These are phyloP conservation scores for Hirtodrosophila cameraria DNA, from an alignment of 2,888 invertebrate genomes.

Conservation along the genomic window DNA sequence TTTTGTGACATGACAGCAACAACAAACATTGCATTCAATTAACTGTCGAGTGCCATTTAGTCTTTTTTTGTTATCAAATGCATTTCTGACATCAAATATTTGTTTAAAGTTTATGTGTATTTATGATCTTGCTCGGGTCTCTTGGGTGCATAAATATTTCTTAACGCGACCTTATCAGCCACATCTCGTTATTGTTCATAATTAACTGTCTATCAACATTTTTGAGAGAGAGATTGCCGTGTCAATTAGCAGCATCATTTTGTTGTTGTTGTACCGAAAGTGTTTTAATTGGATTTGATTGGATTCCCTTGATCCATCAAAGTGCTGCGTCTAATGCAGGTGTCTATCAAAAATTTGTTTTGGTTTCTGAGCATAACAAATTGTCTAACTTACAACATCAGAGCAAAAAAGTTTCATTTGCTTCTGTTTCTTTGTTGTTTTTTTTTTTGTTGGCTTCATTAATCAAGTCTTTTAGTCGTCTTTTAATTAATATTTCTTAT, in stretches of 20 bases:
- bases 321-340: conserved; percentile 17
- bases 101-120: conserved; percentile 8
- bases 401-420: conserved; percentile 6
- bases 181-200: conserved; percentile 18
- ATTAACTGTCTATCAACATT: conserved; percentile 39
- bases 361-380: not conserved
- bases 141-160: conserved; percentile 8
- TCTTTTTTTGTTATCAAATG: conserved; percentile 26
- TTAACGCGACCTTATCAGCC: conserved; percentile 12
- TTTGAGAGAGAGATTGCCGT: conserved; percentile 12
- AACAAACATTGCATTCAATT: conserved; percentile 54
- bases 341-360: conserved; percentile 19
- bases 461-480: conserved; percentile 41
- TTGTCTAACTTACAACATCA: conserved; percentile 11
- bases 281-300: conserved; percentile 22
- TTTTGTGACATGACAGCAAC: conserved; percentile 44
- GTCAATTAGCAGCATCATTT: conserved; percentile 44
- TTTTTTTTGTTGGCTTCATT: too few relatives aligned
- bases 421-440: conserved; percentile 13
- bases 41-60: conserved; percentile 41
- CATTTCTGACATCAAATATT: conserved; percentile 37
- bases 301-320: conserved; percentile 27
- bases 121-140: conserved; percentile 8
- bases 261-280: conserved; percentile 10
- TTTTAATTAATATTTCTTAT: conserved; percentile 40